phyloP scores from a whole-genome alignment of 2,113 vertebrate species.

The Hylia prasina region DNA sequence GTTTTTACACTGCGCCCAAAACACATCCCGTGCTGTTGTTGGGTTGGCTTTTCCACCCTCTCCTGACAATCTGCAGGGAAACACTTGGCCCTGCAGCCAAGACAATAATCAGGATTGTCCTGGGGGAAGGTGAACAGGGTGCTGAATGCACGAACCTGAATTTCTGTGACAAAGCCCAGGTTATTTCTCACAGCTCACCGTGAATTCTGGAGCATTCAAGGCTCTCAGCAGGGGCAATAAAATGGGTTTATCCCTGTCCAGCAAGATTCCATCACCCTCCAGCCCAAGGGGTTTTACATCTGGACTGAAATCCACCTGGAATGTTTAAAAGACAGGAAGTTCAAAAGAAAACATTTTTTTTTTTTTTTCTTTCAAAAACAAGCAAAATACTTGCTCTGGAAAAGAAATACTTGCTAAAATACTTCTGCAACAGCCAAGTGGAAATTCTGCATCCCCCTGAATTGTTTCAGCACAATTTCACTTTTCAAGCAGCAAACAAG shows the following conservation, averaged over 20 bases:
- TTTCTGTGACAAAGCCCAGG: background rate
- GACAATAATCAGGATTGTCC: rapidly evolving
- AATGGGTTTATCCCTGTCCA: rapidly evolving
- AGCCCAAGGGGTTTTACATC: conserved; percentile 64
- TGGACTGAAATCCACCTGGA: background rate
- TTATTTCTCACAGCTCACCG: conserved; percentile 58
- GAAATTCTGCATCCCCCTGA: background rate
- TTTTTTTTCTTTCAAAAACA: background rate
- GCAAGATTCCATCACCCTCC: conserved; percentile 67
- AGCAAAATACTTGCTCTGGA: background rate
- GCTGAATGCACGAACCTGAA: background rate
- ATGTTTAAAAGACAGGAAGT: background rate
- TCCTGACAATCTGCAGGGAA: background rate
- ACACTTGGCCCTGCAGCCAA: background rate
- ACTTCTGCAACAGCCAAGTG: background rate
- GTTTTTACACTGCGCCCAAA: background rate
- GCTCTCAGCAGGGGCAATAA: rapidly evolving
- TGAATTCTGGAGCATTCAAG: conserved; percentile 21
- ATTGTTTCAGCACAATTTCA: background rate
- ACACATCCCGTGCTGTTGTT: rapidly evolving
- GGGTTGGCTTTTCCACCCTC: no score
- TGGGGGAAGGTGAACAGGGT: background rate
- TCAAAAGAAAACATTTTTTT: background rate
- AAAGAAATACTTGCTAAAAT: background rate
- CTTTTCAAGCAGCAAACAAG: background rate